Evolutionary conservation across 2,888 invertebrate species (phyloP).

Genomic region (Watsonalla cultraria): DNA sequence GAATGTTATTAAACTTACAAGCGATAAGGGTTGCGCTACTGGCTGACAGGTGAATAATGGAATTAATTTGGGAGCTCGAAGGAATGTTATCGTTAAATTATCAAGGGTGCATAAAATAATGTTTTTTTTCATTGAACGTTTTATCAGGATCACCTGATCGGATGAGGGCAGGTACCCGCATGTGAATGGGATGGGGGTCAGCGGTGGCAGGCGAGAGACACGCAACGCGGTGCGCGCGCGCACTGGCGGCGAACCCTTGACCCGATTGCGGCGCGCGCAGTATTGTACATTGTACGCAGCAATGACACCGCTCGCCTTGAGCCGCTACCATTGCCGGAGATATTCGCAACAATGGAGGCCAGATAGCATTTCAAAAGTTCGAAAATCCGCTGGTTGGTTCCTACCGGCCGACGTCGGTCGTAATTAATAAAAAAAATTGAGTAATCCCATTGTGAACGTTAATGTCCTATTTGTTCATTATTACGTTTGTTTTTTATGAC

Average conservation of each 20-base stretch:
- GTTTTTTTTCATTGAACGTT: slow-evolving; percentile 34
- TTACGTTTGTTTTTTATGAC: slow-evolving; percentile 1
- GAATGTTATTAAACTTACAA: slow-evolving; percentile 46
- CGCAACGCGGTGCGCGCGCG: slow-evolving; percentile 16
- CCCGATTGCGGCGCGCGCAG: slow-evolving; percentile 66
- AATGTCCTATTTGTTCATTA: slow-evolving; percentile 28
- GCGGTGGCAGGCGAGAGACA: slow-evolving; percentile 13
- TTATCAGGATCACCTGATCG: slow-evolving; percentile 58
- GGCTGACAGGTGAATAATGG: slow-evolving; percentile 67
- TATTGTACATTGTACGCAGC: slow-evolving; percentile 76
- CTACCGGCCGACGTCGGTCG: slow-evolving; percentile 46
- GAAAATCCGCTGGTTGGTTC: slow-evolving; percentile 68
- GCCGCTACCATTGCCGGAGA: slow-evolving; percentile 77
- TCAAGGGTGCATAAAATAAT: slow-evolving; percentile 60
- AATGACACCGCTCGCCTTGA: slow-evolving; percentile 78
- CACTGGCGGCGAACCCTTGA: slow-evolving; percentile 60
- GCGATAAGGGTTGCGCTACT: slow-evolving; percentile 45
- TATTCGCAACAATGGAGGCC: slow-evolving; percentile 79
- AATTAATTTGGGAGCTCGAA: slow-evolving; percentile 42
- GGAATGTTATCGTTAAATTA: slow-evolving; percentile 53
- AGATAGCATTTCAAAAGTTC: slow-evolving; percentile 78
- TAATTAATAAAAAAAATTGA: slow-evolving; percentile 65
- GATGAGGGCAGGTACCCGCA: slow-evolving; percentile 62
- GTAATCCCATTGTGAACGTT: slow-evolving; percentile 45
- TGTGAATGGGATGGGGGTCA: slow-evolving; percentile 27